phyloP scores from a whole-genome alignment of 2,888 invertebrate species.

The Campaea margaritaria region DNA sequence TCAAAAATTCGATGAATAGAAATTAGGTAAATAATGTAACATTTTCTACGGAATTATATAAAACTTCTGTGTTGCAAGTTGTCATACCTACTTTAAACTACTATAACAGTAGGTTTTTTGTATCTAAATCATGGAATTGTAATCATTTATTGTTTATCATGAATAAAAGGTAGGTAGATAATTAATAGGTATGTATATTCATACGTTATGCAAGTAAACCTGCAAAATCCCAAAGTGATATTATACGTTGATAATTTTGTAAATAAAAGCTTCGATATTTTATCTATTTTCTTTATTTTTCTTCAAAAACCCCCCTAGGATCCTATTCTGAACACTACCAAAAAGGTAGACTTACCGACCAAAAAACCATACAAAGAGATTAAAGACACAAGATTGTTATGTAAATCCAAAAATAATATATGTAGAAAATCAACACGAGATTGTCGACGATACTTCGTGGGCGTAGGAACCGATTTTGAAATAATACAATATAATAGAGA shows the following conservation, averaged over 20 bases:
- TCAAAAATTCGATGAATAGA: slow-evolving; percentile 20
- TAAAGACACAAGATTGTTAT: no score
- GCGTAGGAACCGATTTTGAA: no score
- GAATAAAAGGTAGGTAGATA: slow-evolving; percentile 49
- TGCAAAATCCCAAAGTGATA: slow-evolving; percentile 85
- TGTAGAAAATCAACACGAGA: no score
- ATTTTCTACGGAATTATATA: slow-evolving; percentile 33
- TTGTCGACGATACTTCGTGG: no score
- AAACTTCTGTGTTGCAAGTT: slow-evolving; percentile 34
- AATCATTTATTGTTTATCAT: slow-evolving; percentile 74
- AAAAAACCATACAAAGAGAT: no score
- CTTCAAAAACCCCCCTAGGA: not conserved
- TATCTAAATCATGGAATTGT: slow-evolving; percentile 67
- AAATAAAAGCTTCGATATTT: slow-evolving; percentile 86
- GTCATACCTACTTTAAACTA: slow-evolving; percentile 44
- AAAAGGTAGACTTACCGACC: no score
- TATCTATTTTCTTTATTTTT: slow-evolving; percentile 54
- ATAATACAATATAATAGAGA: no score
- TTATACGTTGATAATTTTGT: slow-evolving; percentile 85
- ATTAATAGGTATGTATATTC: slow-evolving; percentile 74
- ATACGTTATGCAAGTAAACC: slow-evolving; percentile 82
- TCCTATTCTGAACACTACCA: no score
- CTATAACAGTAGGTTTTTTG: slow-evolving; percentile 31
- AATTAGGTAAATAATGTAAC: slow-evolving; percentile 20
- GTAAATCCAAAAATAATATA: no score